Conservation (phyloP, 1,140 invertebrate genomes). For the Formica exsecta region DNA sequence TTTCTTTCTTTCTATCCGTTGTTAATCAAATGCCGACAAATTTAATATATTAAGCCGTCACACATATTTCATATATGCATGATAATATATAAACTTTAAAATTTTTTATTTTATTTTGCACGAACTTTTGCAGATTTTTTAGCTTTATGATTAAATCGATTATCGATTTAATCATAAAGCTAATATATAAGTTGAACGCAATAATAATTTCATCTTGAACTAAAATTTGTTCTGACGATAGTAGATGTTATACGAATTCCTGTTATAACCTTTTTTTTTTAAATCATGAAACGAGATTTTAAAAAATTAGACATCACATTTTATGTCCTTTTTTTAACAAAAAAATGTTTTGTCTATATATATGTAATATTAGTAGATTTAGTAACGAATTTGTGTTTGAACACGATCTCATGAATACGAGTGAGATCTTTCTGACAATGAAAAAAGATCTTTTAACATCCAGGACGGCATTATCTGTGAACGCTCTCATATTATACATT, state of each 20-base stretch:
- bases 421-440: conserved; percentile 59
- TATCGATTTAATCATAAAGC: not conserved
- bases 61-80: not conserved
- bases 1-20: not conserved
- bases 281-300: not conserved
- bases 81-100: not conserved
- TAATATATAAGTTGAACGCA: not conserved
- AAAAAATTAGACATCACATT: not conserved
- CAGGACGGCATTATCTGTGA: conserved; percentile 58
- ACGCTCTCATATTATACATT: conserved; percentile 68
- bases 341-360: conserved; percentile 16
- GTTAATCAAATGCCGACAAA: not conserved
- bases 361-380: conserved; percentile 32
- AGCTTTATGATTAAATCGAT: not conserved
- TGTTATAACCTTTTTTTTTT: not conserved
- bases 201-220: not conserved
- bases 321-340: not conserved
- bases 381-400: not conserved
- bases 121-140: not conserved
- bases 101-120: not conserved
- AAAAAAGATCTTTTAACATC: conserved; percentile 69
- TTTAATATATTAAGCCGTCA: not conserved
- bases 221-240: not conserved
- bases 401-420: conserved; percentile 36
- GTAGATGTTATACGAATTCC: not conserved